A percentile compares a stretch with the other conserved stretches of the same genome.
phyloP scores from a whole-genome alignment of 1,140 invertebrate species.

The Brachionus paranguensis region DNA sequence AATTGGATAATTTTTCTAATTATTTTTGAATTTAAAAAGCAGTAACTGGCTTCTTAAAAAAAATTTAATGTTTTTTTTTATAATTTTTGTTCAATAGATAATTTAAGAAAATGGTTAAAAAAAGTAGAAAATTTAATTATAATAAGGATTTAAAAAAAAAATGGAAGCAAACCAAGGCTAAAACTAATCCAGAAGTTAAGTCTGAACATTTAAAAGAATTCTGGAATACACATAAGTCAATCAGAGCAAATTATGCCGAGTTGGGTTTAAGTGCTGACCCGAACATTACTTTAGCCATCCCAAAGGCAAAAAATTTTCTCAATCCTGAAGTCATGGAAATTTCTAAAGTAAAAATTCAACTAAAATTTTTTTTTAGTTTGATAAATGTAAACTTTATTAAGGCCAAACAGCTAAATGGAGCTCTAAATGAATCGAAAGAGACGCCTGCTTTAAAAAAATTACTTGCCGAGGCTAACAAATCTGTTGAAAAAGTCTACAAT shows the following conservation, averaged over 20 bases:
- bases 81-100: background rate
- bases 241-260: slow-evolving; percentile 29
- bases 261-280: background rate
- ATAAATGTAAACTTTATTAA: background rate
- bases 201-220: slow-evolving; percentile 1
- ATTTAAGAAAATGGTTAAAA: slow-evolving; percentile 35
- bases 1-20: background rate
- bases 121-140: slow-evolving; percentile 31
- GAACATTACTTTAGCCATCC: slow-evolving; percentile 10
- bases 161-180: slow-evolving; percentile 30
- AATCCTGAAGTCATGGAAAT: slow-evolving; percentile 36
- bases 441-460: slow-evolving; percentile 11
- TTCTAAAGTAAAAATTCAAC: background rate
- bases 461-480: background rate
- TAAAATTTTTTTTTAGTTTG: too few relatives aligned
- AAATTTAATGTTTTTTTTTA: background rate
- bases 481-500: slow-evolving; percentile 5
- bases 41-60: background rate
- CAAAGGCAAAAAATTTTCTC: slow-evolving; percentile 22
- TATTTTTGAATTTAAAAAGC: background rate
- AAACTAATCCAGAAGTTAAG: slow-evolving; percentile 16
- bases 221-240: background rate
- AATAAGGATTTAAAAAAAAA: slow-evolving; percentile 34
- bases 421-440: background rate
- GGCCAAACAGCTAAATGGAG: background rate